Evolutionary conservation across 1,140 invertebrate genomes (phyloP), one percentile per base, ranked within the genome.

Genomic region (Scaptomyza pallida): DNA sequence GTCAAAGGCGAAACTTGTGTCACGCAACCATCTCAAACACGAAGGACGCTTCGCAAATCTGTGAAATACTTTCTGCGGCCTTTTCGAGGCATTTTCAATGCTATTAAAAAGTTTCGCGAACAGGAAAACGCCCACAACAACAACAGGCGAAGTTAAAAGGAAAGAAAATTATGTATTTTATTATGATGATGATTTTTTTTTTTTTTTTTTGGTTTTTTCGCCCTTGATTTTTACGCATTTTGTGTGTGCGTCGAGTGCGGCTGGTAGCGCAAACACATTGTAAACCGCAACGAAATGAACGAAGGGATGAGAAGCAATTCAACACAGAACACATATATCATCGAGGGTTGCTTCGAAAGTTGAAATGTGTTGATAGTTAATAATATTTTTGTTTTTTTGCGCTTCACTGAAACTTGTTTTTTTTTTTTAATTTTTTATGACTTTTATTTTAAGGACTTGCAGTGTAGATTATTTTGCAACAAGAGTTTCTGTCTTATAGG

Each of bases 31-130:
- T 55, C 52, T 26, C 52, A 16, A 21, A 12, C 4, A 6, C 16
- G 41, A 41, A 30, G 16, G 16, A 52, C 41, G 47, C 63, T 33
- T 45, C 41, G 51, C 51, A 72, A 72, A 72, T 75, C 56, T 75
- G 45, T n/a, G 56, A 72, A 75, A 75, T 69, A 37, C 54, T 69
- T 69, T 57, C 54, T 44, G 50, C 37, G 52, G 73, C 47, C 44
- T 75, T 75, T 72, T 43, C 37, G 37, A 40, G 45, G 69, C 69
- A 75, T 72, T 75, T 72, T 68, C 69, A 61, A 54, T 67, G 73
- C 73, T 75, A 75, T 75, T 75, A 75, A 75, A 75, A 75, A 75
- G 62, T 75, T 75, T 72, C 69, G 62, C 62, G 55, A 43, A 47
- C 47, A 56, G 65, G 26, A 56, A 62, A 56, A 69, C 33, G 56